Evolutionary conservation across 2,113 vertebrate species (phyloP), one percentile per base, ranked within the genome.

Genomic region (Pseudopodoces humilis): DNA sequence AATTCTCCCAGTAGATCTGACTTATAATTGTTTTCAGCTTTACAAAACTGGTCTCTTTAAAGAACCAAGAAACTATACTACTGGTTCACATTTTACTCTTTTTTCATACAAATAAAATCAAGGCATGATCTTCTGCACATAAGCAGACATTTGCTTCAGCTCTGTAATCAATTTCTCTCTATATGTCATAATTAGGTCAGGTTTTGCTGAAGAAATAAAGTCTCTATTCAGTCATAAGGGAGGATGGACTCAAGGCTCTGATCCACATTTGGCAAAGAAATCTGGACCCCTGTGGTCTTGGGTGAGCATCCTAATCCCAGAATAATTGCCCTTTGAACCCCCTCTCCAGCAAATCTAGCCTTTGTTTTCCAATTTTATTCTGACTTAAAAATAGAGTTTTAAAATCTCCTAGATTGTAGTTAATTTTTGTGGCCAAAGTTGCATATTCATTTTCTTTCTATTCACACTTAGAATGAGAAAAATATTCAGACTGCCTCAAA

Each of bases 21-120:
- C 52, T 95, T 93, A 68, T 92, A 97, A 95, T 94, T 93, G 85
- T 88, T 97, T 95, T 93, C 88, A 96, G 88, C 60, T 96, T 96
- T 95, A 85, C 60, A 52, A 83, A 86, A 77, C 56, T 83, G 52
- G 22, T 24, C 71, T 70, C 84, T 78, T 56, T 75, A 63, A 90
- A 92, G 60, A 85, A 93, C 25, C 20, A 75, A 84, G 44, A 90
- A 85, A 64, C 30, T 41, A 27, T 65, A 80, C 87, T 88, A 81
- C 56, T 75, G 60, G 30, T 83, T 95, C 2, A 0, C 24, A 77
- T 92, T 93, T 83, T 94, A 72, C 20, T 76, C 33, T 44, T 87
- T 95, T 86, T 86, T 39, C 35, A 71, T 30, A 94, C 55, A 83
- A 69, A 69, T 80, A 74, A 44, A 90, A 90, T 62, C 43, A 95